These are phyloP conservation scores for Lampris megalopsis DNA, from an alignment of 2,113 vertebrate species.

Conservation along the genomic window DNA sequence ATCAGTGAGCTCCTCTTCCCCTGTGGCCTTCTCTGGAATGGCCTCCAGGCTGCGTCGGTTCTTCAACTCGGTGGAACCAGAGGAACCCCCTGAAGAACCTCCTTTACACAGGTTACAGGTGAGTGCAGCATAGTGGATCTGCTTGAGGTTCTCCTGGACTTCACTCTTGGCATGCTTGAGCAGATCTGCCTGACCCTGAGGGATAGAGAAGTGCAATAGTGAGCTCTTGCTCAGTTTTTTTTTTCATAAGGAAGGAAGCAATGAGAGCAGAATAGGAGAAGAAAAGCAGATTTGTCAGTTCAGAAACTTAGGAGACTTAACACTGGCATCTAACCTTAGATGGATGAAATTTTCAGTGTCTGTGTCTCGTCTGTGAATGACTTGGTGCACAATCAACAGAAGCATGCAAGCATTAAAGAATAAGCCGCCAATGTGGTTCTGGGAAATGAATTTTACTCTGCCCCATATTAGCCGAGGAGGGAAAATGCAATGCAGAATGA, in stretches of 20 bases:
- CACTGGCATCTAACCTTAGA: no score
- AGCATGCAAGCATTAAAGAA: neutral
- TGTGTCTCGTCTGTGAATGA: neutral
- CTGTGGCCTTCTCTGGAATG: slow-evolving; percentile 87
- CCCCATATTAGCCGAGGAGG: slow-evolving; percentile 7
- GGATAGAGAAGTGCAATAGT: slow-evolving; percentile 20
- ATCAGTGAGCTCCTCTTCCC: slow-evolving; percentile 85
- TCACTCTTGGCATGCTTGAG: slow-evolving; percentile 94
- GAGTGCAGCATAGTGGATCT: slow-evolving; percentile 93
- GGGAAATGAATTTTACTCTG: neutral
- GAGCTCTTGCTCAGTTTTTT: no score
- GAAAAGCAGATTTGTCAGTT: no score
- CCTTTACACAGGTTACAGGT: slow-evolving; percentile 91
- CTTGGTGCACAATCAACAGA: neutral
- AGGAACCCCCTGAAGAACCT: slow-evolving; percentile 56
- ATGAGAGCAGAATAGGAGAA: no score
- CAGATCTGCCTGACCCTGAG: slow-evolving; percentile 95
- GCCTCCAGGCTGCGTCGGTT: slow-evolving; percentile 87
- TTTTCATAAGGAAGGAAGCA: no score
- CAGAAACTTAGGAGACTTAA: no score
- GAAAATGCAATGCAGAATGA: slow-evolving; percentile 8
- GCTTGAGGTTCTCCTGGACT: slow-evolving; percentile 95
- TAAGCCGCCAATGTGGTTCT: neutral
- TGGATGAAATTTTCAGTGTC: neutral
- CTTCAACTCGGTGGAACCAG: slow-evolving; percentile 73